Percentiles rank a stretch among this genome's conserved stretches.
phyloP scores from a whole-genome alignment of 2,888 invertebrate species.

The Unio delphinus region DNA sequence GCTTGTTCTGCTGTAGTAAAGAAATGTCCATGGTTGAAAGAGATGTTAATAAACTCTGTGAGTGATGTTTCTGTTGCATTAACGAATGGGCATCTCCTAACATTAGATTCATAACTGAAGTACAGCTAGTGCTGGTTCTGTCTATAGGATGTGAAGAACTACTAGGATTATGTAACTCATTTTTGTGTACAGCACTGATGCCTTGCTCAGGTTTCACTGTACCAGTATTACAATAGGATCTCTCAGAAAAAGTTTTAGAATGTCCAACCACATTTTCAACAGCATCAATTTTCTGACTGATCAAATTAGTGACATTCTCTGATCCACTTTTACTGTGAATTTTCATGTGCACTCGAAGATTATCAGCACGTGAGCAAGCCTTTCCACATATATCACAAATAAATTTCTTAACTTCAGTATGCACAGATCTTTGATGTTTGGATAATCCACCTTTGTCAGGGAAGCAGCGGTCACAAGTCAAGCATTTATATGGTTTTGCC shows the following conservation, averaged over 20 bases:
- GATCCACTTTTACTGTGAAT: slow-evolving; percentile 35
- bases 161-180: neutral
- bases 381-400: slow-evolving; percentile 64
- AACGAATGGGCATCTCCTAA: too few relatives aligned
- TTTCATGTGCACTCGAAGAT: slow-evolving; percentile 61
- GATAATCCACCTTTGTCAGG: slow-evolving; percentile 65
- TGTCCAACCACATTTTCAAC: neutral
- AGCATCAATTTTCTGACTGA: neutral
- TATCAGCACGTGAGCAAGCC: slow-evolving; percentile 58
- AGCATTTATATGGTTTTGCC: slow-evolving; percentile 53
- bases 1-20: too few relatives aligned
- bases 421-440: slow-evolving; percentile 64
- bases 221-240: neutral
- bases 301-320: neutral
- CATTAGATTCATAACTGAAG: too few relatives aligned
- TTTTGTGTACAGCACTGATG: neutral
- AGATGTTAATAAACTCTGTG: too few relatives aligned
- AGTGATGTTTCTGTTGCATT: too few relatives aligned
- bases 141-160: too few relatives aligned
- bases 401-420: slow-evolving; percentile 54
- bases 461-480: slow-evolving; percentile 57
- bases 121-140: too few relatives aligned
- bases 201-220: neutral
- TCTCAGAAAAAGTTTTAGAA: neutral
- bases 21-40: too few relatives aligned